Evolutionary conservation across 2,888 invertebrate species (phyloP).

Genomic region (Epistrophe eligans): DNA sequence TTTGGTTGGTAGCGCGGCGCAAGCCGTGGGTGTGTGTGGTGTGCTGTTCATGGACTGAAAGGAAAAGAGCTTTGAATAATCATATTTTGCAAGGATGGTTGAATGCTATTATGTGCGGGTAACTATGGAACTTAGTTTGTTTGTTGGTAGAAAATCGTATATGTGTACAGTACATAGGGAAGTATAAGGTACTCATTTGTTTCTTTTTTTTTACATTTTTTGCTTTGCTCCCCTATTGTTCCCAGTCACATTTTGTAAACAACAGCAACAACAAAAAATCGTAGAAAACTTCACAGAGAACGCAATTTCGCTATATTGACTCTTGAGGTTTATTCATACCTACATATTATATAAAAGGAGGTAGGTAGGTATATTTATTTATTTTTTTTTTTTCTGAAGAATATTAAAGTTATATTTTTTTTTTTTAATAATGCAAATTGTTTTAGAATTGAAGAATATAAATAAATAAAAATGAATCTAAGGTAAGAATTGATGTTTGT

Average conservation of each 20-base stretch:
- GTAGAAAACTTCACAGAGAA: conserved; percentile 14
- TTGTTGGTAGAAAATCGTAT: too few species aligned
- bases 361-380: too few species aligned
- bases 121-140: conserved; percentile 52
- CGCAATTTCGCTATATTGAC: conserved; percentile 63
- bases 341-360: too few species aligned
- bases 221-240: conserved; percentile 34
- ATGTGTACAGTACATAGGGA: too few species aligned
- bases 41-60: conserved; percentile 23
- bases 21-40: conserved; percentile 3
- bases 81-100: conserved; percentile 70
- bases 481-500: too few species aligned
- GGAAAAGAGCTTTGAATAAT: conserved; percentile 64
- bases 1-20: neutral
- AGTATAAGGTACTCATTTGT: neutral
- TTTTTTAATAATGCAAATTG: too few species aligned
- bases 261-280: neutral
- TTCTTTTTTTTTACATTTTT: neutral
- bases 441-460: too few species aligned
- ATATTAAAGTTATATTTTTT: too few species aligned
- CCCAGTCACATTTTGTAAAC: conserved; percentile 23
- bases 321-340: conserved; percentile 34
- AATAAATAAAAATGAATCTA: too few species aligned
- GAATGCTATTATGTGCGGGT: conserved; percentile 67
- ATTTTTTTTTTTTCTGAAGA: too few species aligned